Percentiles rank a stretch among this genome's conserved stretches.
Conservation (phyloP, 2,113 vertebrate genomes). For the Carassius carassius region DNA sequence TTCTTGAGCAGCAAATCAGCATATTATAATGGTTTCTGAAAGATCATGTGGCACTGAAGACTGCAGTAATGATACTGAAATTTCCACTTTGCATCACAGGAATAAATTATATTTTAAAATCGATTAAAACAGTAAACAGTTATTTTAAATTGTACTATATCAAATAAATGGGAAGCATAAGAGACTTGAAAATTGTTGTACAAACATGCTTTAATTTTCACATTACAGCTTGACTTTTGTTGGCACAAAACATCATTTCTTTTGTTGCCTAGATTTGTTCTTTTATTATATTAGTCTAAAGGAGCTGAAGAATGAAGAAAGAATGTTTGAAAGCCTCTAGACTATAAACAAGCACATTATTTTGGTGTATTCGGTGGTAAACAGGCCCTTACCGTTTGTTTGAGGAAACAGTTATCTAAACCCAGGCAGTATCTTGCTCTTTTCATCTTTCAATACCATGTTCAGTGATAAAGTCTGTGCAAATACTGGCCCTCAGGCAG, state of each 20-base stretch:
- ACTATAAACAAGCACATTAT: conserved; percentile 1
- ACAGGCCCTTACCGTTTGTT: background rate
- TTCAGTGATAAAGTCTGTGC: conserved; percentile 46
- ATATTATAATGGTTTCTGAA: background rate
- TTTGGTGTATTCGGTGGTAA: background rate
- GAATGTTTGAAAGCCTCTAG: background rate
- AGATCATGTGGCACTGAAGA: no score
- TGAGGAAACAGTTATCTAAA: background rate
- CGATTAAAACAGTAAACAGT: no score
- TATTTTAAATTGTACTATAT: no score
- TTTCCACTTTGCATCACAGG: no score
- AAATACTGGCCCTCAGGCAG: conserved; percentile 60
- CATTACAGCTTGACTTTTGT: background rate
- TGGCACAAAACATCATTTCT: background rate
- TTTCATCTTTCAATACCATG: conserved; percentile 8
- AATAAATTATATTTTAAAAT: no score
- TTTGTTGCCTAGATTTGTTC: background rate
- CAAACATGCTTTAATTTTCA: background rate
- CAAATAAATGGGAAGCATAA: background rate
- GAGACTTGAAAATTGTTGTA: background rate
- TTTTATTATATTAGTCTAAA: background rate
- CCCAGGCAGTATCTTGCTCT: background rate
- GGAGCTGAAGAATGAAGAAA: background rate
- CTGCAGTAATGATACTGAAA: no score
- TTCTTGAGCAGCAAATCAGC: background rate